Percentiles rank a stretch among this genome's conserved stretches.
phyloP scores from a whole-genome alignment of 1,140 invertebrate genomes.

The Papilio xuthus region DNA sequence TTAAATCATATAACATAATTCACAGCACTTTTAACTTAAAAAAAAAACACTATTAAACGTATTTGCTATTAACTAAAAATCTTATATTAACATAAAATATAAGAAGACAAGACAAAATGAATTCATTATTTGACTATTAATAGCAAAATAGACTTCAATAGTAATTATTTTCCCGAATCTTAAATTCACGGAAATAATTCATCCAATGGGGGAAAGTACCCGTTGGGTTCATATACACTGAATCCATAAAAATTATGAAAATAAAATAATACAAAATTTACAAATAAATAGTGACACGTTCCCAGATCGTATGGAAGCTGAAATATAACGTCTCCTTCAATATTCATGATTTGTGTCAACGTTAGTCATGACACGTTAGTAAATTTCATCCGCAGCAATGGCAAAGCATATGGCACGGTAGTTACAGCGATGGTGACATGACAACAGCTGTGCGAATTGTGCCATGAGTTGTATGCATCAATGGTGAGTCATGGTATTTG shows the following conservation, averaged over 20 bases:
- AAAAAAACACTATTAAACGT: neutral
- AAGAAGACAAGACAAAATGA: neutral
- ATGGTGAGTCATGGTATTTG: no score
- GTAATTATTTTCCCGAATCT: no score
- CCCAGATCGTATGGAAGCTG: no score
- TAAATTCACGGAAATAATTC: no score
- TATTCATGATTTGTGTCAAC: no score
- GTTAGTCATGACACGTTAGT: no score
- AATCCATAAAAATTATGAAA: neutral
- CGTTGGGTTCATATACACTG: no score
- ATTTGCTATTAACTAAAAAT: neutral
- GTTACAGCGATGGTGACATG: neutral
- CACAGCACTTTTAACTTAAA: constrained; percentile 10
- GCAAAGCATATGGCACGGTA: neutral
- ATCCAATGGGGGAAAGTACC: no score
- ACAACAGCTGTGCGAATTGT: no score
- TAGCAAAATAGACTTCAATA: no score
- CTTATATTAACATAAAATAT: neutral
- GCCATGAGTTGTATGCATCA: no score
- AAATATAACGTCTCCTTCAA: neutral
- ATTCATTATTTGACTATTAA: neutral
- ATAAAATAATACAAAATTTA: neutral
- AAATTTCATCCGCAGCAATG: neutral
- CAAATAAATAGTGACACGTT: neutral
- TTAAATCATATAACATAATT: constrained; percentile 4